Base-by-base conservation (phyloP, 2,888 invertebrate genomes). In the Prosopocoilus inquinatus region DNA sequence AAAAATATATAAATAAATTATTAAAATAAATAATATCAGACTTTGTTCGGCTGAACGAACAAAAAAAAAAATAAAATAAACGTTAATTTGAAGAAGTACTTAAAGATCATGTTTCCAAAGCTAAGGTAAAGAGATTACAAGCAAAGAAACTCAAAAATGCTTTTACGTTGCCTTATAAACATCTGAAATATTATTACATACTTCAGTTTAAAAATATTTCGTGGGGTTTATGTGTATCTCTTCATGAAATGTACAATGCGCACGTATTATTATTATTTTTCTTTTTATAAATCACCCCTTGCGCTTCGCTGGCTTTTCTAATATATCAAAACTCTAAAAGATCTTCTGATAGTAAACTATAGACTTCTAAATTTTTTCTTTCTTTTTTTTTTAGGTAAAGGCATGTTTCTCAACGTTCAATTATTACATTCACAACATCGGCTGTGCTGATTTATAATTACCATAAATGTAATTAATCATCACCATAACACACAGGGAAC, bases 1-100 rank as follows among this genome's bases (percentile, higher is more conserved):
- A 55, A 57, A 56, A 53, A 59, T 47, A 49, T 20, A 43, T 16
- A 49, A 52, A 50, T 57, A 53, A 53, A 57, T 54, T 51, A 55
- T 55, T 47, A 55, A 55, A 50, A 50, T 41, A 55, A 54, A 46
- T 55, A 46, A 39, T 45, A 33, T 50, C 53, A 47, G 53, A 34
- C 47, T 53, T 53, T 28, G 47, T 47, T 53, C 47, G 48, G 47
- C 47, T 48, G 48, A 53, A 41, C 11, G 33, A 13, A 34, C 15
- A 35, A 41, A 53, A 15, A 38, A 36, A 38, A 44, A 50, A 49
- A 36, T 39, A 49, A 12, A 13, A 53, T 50, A n/a, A n/a, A n/a
- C n/a, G n/a, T 47, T 13, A 46, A 46, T 8, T 3, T 35, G 43
- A 39, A 28, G n/a, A n/a, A n/a, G n/a, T n/a, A n/a, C n/a, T n/a